These are phyloP conservation scores for Serilophus lunatus DNA, from an alignment of 2,113 vertebrate species.

Conservation along the genomic window DNA sequence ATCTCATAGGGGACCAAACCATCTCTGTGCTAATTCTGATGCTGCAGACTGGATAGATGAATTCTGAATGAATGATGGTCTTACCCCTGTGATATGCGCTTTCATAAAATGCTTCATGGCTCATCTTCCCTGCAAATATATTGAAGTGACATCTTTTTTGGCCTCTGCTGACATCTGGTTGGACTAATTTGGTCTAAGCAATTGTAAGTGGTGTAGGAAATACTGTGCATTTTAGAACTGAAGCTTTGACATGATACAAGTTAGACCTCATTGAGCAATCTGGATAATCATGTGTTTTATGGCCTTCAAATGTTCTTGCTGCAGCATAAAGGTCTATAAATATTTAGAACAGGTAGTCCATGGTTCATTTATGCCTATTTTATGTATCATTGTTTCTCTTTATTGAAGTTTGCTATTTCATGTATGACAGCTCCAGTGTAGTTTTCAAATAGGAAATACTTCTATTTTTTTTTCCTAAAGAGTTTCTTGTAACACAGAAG, in stretches of 20 bases:
- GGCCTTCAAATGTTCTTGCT: slow-evolving; percentile 29
- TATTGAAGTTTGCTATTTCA: slow-evolving; percentile 2
- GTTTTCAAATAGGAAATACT: background rate
- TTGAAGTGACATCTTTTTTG: slow-evolving; percentile 1
- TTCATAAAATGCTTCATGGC: background rate
- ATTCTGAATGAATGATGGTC: background rate
- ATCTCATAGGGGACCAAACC: background rate
- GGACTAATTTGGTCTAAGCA: slow-evolving; percentile 20
- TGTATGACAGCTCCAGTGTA: background rate
- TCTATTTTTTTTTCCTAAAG: background rate
- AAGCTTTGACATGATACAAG: slow-evolving; percentile 7
- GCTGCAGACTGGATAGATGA: background rate
- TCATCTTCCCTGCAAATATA: background rate
- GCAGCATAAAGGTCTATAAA: slow-evolving; percentile 34
- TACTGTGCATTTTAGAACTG: slow-evolving; percentile 5
- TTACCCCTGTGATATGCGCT: background rate
- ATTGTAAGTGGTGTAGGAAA: background rate
- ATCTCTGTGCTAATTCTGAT: background rate
- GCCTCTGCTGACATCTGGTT: background rate
- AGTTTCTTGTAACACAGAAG: background rate
- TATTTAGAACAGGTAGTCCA: slow-evolving; percentile 41
- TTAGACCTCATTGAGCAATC: slow-evolving; percentile 23
- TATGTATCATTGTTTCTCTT: slow-evolving; percentile 7
- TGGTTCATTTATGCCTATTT: slow-evolving; percentile 24
- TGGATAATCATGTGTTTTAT: slow-evolving; percentile 33